Evolutionary conservation across 2,113 vertebrate genomes (phyloP).

Genomic region (Lynx canadensis): DNA sequence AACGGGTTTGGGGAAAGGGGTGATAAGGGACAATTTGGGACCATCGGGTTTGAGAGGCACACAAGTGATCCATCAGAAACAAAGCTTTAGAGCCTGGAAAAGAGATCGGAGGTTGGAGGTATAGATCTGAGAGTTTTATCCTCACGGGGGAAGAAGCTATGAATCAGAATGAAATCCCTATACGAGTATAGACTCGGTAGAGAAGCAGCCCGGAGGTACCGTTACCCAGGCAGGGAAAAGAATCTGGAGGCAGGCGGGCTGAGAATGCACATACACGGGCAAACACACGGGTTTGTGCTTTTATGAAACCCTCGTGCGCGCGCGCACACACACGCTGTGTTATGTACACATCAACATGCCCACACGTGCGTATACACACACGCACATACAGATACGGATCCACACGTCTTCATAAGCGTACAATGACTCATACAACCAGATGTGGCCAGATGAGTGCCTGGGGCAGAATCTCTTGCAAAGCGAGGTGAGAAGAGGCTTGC

Average conservation of each 20-base stretch:
- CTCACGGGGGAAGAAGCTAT: background rate
- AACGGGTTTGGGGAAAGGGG: background rate
- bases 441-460: background rate
- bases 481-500: background rate
- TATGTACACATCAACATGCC: background rate
- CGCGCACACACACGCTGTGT: background rate
- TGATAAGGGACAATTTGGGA: background rate
- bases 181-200: background rate
- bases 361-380: background rate
- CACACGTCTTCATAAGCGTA: background rate
- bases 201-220: background rate
- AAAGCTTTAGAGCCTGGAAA: background rate
- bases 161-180: background rate
- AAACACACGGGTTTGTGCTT: background rate
- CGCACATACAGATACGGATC: background rate
- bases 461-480: background rate
- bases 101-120: background rate
- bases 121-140: background rate
- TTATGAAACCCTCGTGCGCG: background rate
- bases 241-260: accelerated
- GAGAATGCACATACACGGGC: background rate
- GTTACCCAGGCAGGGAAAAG: background rate
- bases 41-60: background rate
- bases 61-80: background rate
- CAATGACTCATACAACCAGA: background rate